Conservation (phyloP, 2,888 invertebrate species). For the Bursaphelenchus okinawaensis region DNA sequence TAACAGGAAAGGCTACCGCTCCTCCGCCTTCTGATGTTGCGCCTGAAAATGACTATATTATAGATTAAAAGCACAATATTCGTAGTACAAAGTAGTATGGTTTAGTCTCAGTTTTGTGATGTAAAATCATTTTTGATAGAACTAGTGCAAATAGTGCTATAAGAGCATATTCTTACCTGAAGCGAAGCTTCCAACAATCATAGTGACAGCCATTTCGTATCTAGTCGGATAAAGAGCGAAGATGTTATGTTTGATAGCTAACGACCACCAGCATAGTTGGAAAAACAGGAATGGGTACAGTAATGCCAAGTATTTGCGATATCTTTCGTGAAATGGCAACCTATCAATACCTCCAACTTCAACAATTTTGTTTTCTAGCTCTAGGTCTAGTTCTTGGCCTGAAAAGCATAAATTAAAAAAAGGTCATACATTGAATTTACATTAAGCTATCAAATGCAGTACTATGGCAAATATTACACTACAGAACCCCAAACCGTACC, state of each 20-base stretch:
- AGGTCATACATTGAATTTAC: background rate
- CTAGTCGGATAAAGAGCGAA: slow-evolving; percentile 30
- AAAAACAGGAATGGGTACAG: slow-evolving; percentile 26
- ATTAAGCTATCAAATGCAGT: background rate
- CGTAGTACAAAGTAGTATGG: no score
- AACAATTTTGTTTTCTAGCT: slow-evolving; percentile 43
- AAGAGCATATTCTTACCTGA: no score
- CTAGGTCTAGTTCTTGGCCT: slow-evolving; percentile 34
- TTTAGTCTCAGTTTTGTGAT: no score
- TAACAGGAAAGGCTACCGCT: no score
- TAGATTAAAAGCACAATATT: no score
- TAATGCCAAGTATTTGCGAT: slow-evolving; percentile 30
- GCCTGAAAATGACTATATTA: no score
- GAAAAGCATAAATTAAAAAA: background rate
- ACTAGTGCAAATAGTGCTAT: no score
- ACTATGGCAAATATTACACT: no score
- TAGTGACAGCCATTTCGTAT: slow-evolving; percentile 31
- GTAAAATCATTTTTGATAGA: no score
- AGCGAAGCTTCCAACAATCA: slow-evolving; percentile 31
- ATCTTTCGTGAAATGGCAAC: slow-evolving; percentile 20
- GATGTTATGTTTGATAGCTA: slow-evolving; percentile 32
- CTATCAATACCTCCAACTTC: slow-evolving; percentile 46
- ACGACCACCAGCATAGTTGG: slow-evolving; percentile 27
- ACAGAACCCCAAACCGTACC: no score
- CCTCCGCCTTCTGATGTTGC: no score